phyloP scores from a whole-genome alignment of 2,888 invertebrate genomes.

The Suillia variegata region DNA sequence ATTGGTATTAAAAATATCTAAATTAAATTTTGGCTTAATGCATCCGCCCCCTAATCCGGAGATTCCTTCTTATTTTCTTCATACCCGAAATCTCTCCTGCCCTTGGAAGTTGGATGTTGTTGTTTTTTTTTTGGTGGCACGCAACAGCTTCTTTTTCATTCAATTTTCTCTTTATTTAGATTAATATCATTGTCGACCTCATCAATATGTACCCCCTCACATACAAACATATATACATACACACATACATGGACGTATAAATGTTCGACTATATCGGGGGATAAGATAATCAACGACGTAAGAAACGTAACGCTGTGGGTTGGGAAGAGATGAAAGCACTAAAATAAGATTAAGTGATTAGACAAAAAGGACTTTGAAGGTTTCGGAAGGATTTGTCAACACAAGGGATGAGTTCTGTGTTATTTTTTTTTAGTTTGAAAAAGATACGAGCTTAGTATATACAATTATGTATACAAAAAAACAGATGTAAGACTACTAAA shows the following conservation, averaged over 20 bases:
- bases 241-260: not conserved
- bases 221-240: too few relatives aligned
- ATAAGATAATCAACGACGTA: not conserved
- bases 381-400: slow-evolving; percentile 16
- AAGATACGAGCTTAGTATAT: too few relatives aligned
- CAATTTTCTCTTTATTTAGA: slow-evolving; percentile 30
- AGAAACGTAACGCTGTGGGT: not conserved
- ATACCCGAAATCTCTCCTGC: not conserved
- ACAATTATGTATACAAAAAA: too few relatives aligned
- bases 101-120: not conserved
- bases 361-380: slow-evolving; percentile 27
- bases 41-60: too few relatives aligned
- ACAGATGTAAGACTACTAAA: too few relatives aligned
- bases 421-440: slow-evolving; percentile 49
- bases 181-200: slow-evolving; percentile 25
- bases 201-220: slow-evolving; percentile 10
- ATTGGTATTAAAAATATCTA: too few relatives aligned
- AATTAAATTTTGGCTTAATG: too few relatives aligned
- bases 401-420: slow-evolving; percentile 12
- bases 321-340: slow-evolving; percentile 34
- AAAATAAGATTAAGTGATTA: slow-evolving; percentile 45
- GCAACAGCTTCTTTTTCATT: slow-evolving; percentile 25
- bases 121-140: not conserved
- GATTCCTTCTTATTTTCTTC: too few relatives aligned
- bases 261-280: too few relatives aligned